Base-by-base conservation (phyloP, 2,888 invertebrate genomes). In the Panopea generosa region DNA sequence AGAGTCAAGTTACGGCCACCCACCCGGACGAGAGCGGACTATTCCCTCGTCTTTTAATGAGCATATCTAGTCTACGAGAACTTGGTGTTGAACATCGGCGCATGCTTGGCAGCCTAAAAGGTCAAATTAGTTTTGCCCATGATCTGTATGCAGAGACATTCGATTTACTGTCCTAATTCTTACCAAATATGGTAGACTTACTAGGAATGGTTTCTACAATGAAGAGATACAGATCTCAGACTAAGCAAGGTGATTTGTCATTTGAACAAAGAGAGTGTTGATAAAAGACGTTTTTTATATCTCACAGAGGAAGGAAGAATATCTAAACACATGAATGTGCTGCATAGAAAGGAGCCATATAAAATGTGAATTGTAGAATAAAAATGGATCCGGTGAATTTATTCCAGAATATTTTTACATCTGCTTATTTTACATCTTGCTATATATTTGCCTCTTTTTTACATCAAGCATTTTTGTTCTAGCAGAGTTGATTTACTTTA, bases 31-130 rank as follows among this genome's bases (percentile, higher is more conserved):
- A 90, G 63, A 82, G 84, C 6, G 89, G 89, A 22, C 86, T 92
- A 33, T 92, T 92, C 65, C 91, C 92, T 4, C 89, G 92, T 4
- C 87, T 92, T 2, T 88, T 92, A 59, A 92, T 92, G 92, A 90
- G 90, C 83, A 91, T 91, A 67, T 91, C 92, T 61, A 90, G 89
- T 77, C 87, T 92, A 20, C 89, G 92, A 14, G 92, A 92, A 67
- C 87, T 92, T 18, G 91, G 90, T n/a, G 90, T 90, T 0, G 92
- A 92, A 75, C 92, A 92, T 77, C 77, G 90, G 16, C 85, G 90
- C 29, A 90, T 91, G 91, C 83, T 92, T 43, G 87, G 87, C 65
- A 88, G 85, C 22, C 83, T 91, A 7, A 90, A 90, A 71, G 90
- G 89, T 27, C 89, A 90, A 70, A 89, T 90, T 84, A 89, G 85